These are phyloP conservation scores for Thermophis baileyi DNA, from an alignment of 2,113 vertebrate species.

Conservation along the genomic window DNA sequence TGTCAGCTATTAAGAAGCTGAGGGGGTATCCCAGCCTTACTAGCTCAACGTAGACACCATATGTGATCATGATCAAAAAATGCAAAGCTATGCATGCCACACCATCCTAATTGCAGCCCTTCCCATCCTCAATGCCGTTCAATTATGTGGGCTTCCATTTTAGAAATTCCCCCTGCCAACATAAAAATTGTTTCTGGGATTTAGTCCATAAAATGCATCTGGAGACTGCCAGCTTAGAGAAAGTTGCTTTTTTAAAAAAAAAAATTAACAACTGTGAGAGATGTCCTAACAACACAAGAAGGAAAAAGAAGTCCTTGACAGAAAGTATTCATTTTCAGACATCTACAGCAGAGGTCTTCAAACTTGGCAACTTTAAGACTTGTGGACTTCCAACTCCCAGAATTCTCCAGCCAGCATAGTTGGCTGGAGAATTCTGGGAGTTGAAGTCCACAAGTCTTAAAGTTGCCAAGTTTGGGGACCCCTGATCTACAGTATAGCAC, in stretches of 20 bases:
- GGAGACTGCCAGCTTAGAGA: not conserved
- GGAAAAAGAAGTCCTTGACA: not conserved
- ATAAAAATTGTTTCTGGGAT: not conserved
- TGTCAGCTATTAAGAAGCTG: not conserved
- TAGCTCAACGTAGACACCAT: not conserved
- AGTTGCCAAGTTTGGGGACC: too few species aligned
- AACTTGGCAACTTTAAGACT: too few species aligned
- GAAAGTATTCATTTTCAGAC: not conserved
- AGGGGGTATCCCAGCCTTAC: not conserved
- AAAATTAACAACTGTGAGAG: not conserved
- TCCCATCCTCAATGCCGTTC: not conserved
- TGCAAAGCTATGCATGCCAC: not conserved
- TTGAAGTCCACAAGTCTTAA: too few species aligned
- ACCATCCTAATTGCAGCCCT: not conserved
- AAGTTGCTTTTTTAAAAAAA: not conserved
- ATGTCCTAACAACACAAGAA: not conserved
- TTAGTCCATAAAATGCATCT: not conserved
- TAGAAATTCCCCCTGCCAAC: not conserved
- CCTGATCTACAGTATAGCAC: too few species aligned
- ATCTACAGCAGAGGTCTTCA: too few species aligned
- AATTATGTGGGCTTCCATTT: not conserved
- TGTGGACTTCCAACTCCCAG: too few species aligned
- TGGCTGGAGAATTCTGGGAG: too few species aligned
- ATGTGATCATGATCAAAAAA: not conserved
- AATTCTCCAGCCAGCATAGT: too few species aligned